Percentiles rank a stretch among this genome's conserved stretches.
These are phyloP conservation scores for Indicator indicator DNA, from an alignment of 2,113 vertebrate species.

Conservation along the genomic window DNA sequence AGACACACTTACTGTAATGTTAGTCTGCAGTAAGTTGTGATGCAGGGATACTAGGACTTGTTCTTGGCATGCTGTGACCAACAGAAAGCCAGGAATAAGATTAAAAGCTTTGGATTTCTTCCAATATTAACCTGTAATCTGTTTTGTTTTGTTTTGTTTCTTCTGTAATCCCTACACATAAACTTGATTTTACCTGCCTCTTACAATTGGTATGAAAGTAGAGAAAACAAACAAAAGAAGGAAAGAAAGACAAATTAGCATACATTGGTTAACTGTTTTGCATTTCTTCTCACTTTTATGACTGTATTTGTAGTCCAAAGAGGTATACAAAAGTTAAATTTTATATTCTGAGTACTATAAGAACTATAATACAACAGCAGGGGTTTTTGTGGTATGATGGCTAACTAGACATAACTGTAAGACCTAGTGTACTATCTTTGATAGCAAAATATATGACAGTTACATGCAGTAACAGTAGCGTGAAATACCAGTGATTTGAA, in stretches of 20 bases:
- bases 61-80: not conserved
- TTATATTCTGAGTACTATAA: not conserved
- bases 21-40: not conserved
- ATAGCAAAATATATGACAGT: not conserved
- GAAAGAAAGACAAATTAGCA: not conserved
- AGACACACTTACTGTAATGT: not conserved
- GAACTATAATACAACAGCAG: not conserved
- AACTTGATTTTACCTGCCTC: not conserved
- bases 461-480: not conserved
- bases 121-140: not conserved
- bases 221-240: not conserved
- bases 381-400: not conserved
- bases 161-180: not conserved
- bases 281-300: not conserved
- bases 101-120: not conserved
- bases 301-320: not conserved
- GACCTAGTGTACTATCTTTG: not conserved
- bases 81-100: not conserved
- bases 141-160: not conserved
- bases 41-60: not conserved
- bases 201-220: not conserved
- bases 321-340: not conserved
- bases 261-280: not conserved
- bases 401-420: conserved; percentile 2
- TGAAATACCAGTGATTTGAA: not conserved